Base-by-base conservation (phyloP, 2,797 vertebrate genomes). In the Discoglossus pictus region DNA sequence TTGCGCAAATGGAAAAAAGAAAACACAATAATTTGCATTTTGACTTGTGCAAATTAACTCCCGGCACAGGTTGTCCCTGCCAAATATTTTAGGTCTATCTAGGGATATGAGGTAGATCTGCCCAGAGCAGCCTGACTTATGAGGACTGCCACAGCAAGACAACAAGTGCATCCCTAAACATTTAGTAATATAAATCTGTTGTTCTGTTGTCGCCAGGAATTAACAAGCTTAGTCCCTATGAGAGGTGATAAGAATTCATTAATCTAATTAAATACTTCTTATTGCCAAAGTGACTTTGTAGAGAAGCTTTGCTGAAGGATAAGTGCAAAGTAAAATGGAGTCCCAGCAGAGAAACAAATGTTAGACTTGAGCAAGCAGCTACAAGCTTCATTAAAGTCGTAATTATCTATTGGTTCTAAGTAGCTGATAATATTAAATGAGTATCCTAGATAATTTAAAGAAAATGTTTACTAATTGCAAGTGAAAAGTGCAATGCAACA, bases 241-340 rank as follows among this genome's bases (percentile, higher is more conserved):
- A 96, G 94, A 96, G 91, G 76, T 79, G 88, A 89, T 92, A 87
- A 92, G 96, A 93, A 94, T 96, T 95, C 93, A 97, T 97, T 97
- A 98, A 97, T 98, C 94, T 98, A 97, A 98, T 98, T 97, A 96
- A 98, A 97, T 94, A 95, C 94, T 92, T 95, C 89, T 91, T 92
- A 95, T 96, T 95, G 93, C 92, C 92, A 94, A 95, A 96, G 94
- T 93, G 93, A 96, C 94, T 92, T 91, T 84, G 91, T 88, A 89
- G 88, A 90, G 84, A 89, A 93, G 92, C 93, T 93, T 93, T 91
- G 93, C 95, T 97, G 93, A 93, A 92, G 94, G 94, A 98, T 95
- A 96, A 96, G 93, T 91, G 92, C 92, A 93, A 91, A 97, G 93
- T 92, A 96, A 94, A 93, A 93, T 91, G 88, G 89, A 82, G 91